Evolutionary conservation across 2,888 invertebrate species (phyloP), one percentile per base, ranked within the genome.

Genomic region (Acrocera orbiculus): DNA sequence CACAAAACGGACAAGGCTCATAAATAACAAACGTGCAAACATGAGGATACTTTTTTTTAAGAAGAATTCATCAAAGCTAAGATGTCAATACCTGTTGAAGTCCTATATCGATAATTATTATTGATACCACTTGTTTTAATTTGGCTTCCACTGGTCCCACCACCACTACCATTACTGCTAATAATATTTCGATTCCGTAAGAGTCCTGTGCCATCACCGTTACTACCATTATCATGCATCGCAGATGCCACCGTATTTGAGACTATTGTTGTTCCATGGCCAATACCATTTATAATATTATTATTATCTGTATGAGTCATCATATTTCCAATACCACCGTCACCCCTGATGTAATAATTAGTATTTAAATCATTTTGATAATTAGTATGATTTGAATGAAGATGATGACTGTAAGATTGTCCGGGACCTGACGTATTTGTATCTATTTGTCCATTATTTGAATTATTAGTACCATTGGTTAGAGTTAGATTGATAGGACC

Each of bases 31-130:
- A n/a, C n/a, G n/a, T n/a, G n/a, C n/a, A n/a, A n/a, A n/a, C n/a
- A n/a, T n/a, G n/a, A n/a, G n/a, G n/a, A n/a, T n/a, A n/a, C n/a
- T n/a, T n/a, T n/a, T n/a, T n/a, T n/a, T n/a, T n/a, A n/a, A n/a
- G n/a, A n/a, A n/a, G n/a, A n/a, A n/a, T n/a, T n/a, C n/a, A n/a
- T n/a, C n/a, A n/a, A n/a, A n/a, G n/a, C n/a, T n/a, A n/a, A n/a
- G n/a, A 17, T 13, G 20, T 17, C 14, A 19, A 27, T 35, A 35
- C 35, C 35, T 41, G 59, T 51, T 40, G 47, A 46, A 39, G 48
- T 53, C 50, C 57, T 56, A 51, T 52, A 60, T 45, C 59, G 56
- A 47, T 59, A 60, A 50, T 56, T 58, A 47, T 56, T 59, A 44
- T 55, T 35, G 26, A 35, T 30, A 20, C 26, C 30, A 23, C 23